Base-by-base conservation (phyloP, 2,888 invertebrate species). In the Anorthoa munda region DNA sequence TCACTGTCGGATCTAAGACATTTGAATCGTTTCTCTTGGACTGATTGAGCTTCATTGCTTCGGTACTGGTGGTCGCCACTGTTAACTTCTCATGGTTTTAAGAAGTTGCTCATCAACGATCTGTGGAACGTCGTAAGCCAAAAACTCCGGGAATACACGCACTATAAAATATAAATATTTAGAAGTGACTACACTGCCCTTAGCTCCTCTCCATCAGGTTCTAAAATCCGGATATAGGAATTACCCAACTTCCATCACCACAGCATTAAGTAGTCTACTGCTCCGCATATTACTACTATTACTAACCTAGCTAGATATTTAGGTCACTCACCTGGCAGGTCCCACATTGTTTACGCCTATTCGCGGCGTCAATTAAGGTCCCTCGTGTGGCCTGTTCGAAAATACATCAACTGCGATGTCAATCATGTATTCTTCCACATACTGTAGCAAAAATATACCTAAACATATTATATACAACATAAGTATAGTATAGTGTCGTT, bases 291-390 rank as follows among this genome's bases (percentile, higher is more conserved):
- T 9, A 39, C 39, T 39, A 5, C 31, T 31, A 39, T 39, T 39
- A 39, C 13, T 58, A 58, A 58, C 31, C 59, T n/a, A 69, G 26
- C 53, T 60, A 18, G 46, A 48, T 48, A 78, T 78, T 26, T 39
- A 53, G 70, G 71, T 48, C 71, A 21, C 13, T 46, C 75, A 75
- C 70, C 78, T 69, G 59, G 59, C 39, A 18, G 15, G 2, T 50
- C 53, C 7, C 79, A 78, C 70, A 78, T 60, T 70, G 78, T 78
- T 53, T 68, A 26, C 53, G 21, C 39, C 48, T 53, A 78, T 60
- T 60, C 53, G 59, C 39, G 46, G 46, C 46, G n/a, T 53, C 23
- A 59, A 59, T 59, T 69, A 53, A 59, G 5, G n/a, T 46, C 13
- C 48, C 31, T 21, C 15, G 17, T 68, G 77, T 77, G 56, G 50